phyloP scores from a whole-genome alignment of 2,888 invertebrate species.

The Nowickia ferox region DNA sequence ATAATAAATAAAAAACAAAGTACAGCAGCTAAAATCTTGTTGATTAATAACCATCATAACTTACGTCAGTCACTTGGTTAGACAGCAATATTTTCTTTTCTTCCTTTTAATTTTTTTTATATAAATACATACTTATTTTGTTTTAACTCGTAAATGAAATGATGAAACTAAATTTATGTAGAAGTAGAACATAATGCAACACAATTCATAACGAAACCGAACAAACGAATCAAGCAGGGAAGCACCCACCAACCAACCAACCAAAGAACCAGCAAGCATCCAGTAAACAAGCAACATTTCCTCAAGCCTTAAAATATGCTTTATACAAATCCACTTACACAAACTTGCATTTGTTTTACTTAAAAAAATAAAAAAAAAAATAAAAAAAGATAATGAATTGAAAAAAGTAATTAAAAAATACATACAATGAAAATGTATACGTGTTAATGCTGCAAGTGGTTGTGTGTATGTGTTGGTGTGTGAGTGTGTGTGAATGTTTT shows the following conservation, averaged over 20 bases:
- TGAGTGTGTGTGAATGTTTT: slow-evolving; percentile 29
- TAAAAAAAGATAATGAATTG: slow-evolving; percentile 79
- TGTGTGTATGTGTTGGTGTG: slow-evolving; percentile 25
- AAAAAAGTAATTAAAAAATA: slow-evolving; percentile 77
- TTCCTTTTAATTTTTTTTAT: slow-evolving; percentile 22
- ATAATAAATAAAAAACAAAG: slow-evolving; percentile 13
- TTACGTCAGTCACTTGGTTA: slow-evolving; percentile 62
- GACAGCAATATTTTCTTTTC: slow-evolving; percentile 47
- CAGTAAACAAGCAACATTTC: slow-evolving; percentile 45
- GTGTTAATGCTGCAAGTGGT: slow-evolving; percentile 45
- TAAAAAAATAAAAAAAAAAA: slow-evolving; percentile 3
- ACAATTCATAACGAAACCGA: slow-evolving; percentile 58
- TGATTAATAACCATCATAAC: slow-evolving; percentile 61
- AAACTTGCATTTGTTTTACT: slow-evolving; percentile 12
- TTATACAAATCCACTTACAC: slow-evolving; percentile 34
- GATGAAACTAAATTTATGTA: slow-evolving; percentile 65
- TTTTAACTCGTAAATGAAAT: slow-evolving; percentile 60
- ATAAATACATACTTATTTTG: not conserved
- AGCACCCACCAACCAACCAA: not conserved
- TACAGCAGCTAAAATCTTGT: slow-evolving; percentile 38
- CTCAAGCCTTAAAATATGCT: slow-evolving; percentile 69
- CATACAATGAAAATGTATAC: slow-evolving; percentile 43
- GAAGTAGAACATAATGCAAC: slow-evolving; percentile 60
- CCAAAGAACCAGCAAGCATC: slow-evolving; percentile 43
- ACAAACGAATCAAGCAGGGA: slow-evolving; percentile 40